Conservation (phyloP, 2,797 vertebrate species). For the Spatula versicolor region DNA sequence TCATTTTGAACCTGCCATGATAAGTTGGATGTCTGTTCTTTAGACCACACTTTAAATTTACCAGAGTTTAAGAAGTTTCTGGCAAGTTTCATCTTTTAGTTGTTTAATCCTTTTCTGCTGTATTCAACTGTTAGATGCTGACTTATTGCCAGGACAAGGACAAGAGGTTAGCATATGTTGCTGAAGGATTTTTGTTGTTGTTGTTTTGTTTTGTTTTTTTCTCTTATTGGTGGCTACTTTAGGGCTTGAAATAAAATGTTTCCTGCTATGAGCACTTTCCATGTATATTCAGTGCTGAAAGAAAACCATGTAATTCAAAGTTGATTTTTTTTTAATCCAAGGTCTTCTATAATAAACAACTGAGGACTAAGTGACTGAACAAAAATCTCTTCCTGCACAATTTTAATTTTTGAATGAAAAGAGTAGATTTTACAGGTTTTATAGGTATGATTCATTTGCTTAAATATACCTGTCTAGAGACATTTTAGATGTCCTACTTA, state of each 20-base stretch:
- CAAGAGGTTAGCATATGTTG: not conserved
- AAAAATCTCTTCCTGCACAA: not conserved
- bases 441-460: not conserved
- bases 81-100: not conserved
- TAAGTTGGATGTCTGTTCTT: not conserved
- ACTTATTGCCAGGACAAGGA: not conserved
- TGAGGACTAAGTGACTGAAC: not conserved
- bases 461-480: not conserved
- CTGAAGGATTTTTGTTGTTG: not conserved
- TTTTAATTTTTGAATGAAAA: not conserved
- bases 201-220: not conserved
- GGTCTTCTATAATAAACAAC: not conserved
- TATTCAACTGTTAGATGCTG: not conserved
- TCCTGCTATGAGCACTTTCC: not conserved
- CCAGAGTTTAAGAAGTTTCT: not conserved
- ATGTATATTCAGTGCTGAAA: not conserved
- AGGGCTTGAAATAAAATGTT: not conserved
- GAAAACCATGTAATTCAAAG: not conserved
- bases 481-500: slow-evolving; percentile 11
- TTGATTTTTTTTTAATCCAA: not conserved
- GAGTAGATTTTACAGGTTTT: not conserved
- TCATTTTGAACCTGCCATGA: not conserved
- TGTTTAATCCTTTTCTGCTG: not conserved
- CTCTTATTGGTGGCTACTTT: not conserved
- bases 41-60: not conserved